Conservation (phyloP, 2,888 invertebrate species). For the Cryptocephalus primarius region DNA sequence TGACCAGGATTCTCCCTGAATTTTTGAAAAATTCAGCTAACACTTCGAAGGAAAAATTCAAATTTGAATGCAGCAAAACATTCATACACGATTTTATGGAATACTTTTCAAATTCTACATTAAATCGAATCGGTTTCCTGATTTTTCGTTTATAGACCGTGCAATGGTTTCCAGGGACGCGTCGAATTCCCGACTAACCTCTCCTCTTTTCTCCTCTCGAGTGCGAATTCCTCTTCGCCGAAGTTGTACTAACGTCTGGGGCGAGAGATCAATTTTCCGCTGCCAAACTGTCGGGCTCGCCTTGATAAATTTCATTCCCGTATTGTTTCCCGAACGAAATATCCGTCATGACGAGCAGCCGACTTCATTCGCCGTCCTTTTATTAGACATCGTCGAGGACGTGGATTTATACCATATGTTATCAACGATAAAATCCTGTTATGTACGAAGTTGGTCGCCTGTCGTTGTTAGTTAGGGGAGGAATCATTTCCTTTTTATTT, state of each 20-base stretch:
- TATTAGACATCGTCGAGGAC: conserved; percentile 20
- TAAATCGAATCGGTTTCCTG: too few species aligned
- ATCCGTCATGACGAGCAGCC: conserved; percentile 29
- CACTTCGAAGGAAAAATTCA: too few species aligned
- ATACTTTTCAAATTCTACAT: too few species aligned
- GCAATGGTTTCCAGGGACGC: too few species aligned
- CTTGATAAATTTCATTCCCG: conserved; percentile 29
- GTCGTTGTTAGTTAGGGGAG: conserved; percentile 11
- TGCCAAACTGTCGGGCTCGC: conserved; percentile 26
- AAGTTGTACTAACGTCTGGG: conserved; percentile 16
- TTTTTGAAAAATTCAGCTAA: too few species aligned
- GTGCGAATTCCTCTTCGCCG: conserved; percentile 1
- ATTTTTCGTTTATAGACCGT: too few species aligned
- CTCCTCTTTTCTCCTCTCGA: too few species aligned
- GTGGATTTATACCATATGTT: conserved; percentile 23
- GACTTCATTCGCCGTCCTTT: conserved; percentile 26
- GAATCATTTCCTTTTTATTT: conserved; percentile 8
- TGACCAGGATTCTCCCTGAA: too few species aligned
- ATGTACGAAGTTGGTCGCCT: conserved; percentile 17
- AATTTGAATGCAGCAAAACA: too few species aligned
- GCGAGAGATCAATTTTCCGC: conserved; percentile 25
- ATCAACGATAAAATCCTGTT: conserved; percentile 19
- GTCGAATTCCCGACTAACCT: too few species aligned
- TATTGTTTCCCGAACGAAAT: conserved; percentile 28
- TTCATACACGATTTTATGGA: too few species aligned